These are phyloP conservation scores for Plectus sambesii DNA, from an alignment of 1,140 invertebrate species.

Conservation along the genomic window DNA sequence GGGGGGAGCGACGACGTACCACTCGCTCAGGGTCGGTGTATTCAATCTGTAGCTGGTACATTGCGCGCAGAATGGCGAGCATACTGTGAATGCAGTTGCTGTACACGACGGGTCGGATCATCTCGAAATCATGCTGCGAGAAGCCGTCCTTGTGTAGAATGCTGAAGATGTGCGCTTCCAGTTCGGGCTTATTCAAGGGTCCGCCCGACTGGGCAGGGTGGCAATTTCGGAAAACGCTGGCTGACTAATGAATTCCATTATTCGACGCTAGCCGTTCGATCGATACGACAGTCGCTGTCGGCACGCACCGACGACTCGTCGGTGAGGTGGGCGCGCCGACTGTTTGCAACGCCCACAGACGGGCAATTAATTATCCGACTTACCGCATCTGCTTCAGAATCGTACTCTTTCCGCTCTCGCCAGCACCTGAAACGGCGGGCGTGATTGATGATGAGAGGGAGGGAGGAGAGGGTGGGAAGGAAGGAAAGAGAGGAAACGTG, in stretches of 20 bases:
- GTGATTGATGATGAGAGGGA: background rate
- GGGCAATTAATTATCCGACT: too few relatives aligned
- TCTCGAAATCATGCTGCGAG: slow-evolving; percentile 39
- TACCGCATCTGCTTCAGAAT: slow-evolving; percentile 49
- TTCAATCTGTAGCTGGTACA: slow-evolving; percentile 45
- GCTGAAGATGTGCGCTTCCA: slow-evolving; percentile 19
- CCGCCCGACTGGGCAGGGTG: too few relatives aligned
- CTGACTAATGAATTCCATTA: too few relatives aligned
- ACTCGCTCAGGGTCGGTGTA: slow-evolving; percentile 39
- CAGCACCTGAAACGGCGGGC: slow-evolving; percentile 33
- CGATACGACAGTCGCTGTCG: too few relatives aligned
- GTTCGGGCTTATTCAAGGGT: too few relatives aligned
- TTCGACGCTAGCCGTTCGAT: too few relatives aligned
- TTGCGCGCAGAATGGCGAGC: slow-evolving; percentile 42
- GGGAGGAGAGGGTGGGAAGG: slow-evolving; percentile 1
- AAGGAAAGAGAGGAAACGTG: background rate
- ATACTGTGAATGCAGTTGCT: slow-evolving; percentile 44
- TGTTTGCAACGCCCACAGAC: too few relatives aligned
- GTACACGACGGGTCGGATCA: slow-evolving; percentile 44
- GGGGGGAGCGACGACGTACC: slow-evolving; percentile 26
- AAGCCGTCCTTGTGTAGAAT: slow-evolving; percentile 44
- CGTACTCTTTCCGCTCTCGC: slow-evolving; percentile 50
- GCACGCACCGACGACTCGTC: too few relatives aligned
- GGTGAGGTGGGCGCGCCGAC: too few relatives aligned
- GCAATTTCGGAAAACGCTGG: too few relatives aligned